Conservation (phyloP, 2,888 invertebrate genomes). For the Philereme transversata region DNA sequence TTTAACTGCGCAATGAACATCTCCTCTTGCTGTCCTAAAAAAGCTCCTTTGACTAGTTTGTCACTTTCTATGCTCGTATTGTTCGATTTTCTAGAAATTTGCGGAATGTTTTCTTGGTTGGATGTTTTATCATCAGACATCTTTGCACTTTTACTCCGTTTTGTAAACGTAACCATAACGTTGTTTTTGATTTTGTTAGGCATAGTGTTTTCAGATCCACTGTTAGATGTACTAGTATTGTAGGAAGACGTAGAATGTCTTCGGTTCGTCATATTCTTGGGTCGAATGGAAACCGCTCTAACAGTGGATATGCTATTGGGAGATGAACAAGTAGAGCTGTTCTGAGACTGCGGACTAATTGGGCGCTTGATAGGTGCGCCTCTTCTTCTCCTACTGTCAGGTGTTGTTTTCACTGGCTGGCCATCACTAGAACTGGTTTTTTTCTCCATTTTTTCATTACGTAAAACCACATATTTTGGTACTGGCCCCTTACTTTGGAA, state of each 20-base stretch:
- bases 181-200: slow-evolving; percentile 50
- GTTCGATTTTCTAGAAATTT: slow-evolving; percentile 50
- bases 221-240: slow-evolving; percentile 48
- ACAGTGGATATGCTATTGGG: slow-evolving; percentile 68
- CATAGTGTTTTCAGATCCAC: slow-evolving; percentile 52
- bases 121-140: slow-evolving; percentile 43
- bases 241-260: slow-evolving; percentile 52
- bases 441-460: slow-evolving; percentile 52
- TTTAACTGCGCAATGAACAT: slow-evolving; percentile 55
- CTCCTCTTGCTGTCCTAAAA: slow-evolving; percentile 49
- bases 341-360: slow-evolving; percentile 54
- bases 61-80: slow-evolving; percentile 39
- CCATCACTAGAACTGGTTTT: slow-evolving; percentile 43
- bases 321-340: slow-evolving; percentile 69
- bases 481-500: slow-evolving; percentile 45
- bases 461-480: slow-evolving; percentile 58
- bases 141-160: slow-evolving; percentile 49
- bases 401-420: slow-evolving; percentile 34
- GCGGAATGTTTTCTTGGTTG: slow-evolving; percentile 65
- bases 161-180: slow-evolving; percentile 32
- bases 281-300: slow-evolving; percentile 47
- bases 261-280: slow-evolving; percentile 44
- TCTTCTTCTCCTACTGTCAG: slow-evolving; percentile 38
- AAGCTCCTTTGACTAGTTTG: slow-evolving; percentile 43
- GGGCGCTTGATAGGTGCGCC: slow-evolving; percentile 38